These are phyloP conservation scores for Nycteola revayana DNA, from an alignment of 2,888 invertebrate genomes.

Conservation along the genomic window DNA sequence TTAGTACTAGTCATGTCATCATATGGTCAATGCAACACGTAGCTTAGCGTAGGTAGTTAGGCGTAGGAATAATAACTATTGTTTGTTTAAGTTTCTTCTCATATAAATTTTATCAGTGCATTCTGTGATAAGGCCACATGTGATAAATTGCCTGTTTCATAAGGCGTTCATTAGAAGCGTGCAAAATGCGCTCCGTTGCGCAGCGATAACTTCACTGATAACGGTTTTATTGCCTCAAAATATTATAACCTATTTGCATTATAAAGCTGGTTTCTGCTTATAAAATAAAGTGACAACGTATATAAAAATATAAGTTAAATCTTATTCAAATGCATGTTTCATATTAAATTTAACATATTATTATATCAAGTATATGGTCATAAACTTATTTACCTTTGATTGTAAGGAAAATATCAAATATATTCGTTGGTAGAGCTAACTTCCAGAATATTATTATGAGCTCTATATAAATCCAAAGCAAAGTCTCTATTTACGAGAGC, in stretches of 20 bases:
- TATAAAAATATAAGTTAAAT: no score
- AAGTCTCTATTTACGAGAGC: constrained; percentile 37
- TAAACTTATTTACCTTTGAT: no score
- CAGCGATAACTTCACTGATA: constrained; percentile 74
- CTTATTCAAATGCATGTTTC: no score
- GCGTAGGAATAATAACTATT: constrained; percentile 48
- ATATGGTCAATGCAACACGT: constrained; percentile 6
- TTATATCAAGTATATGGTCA: no score
- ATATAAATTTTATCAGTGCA: constrained; percentile 73
- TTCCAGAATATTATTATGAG: constrained; percentile 25
- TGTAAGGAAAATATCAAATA: constrained; percentile 1
- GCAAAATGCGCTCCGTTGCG: constrained; percentile 77
- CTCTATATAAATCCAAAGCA: constrained; percentile 45
- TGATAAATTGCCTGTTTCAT: constrained; percentile 82
- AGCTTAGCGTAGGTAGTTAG: constrained; percentile 18
- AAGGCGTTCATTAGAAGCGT: constrained; percentile 80
- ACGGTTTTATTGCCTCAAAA: constrained; percentile 76
- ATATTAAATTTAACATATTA: no score
- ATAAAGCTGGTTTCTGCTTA: constrained; percentile 50
- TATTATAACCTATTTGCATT: constrained; percentile 75
- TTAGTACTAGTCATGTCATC: constrained; percentile 13
- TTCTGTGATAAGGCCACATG: constrained; percentile 73
- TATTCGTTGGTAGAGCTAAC: constrained; percentile 31
- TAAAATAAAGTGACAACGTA: constrained; percentile 40
- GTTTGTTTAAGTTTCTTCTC: constrained; percentile 66